Conservation (phyloP, 1,140 invertebrate genomes). For the Trachymyrmex septentrionalis region DNA sequence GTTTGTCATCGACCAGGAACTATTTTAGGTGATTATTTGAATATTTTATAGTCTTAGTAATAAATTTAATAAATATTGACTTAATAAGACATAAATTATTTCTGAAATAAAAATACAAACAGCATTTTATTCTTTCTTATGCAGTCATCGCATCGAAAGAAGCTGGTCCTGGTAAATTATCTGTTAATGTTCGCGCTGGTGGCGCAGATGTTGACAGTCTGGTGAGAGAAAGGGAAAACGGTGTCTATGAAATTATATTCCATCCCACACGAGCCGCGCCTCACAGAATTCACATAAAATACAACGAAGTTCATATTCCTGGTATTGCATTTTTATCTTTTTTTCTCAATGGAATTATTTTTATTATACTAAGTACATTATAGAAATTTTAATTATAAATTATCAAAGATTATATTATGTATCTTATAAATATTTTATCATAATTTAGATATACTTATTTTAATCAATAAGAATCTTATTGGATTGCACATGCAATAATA, state of each 20-base stretch:
- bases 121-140: slow-evolving; percentile 58
- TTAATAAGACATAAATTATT: not conserved
- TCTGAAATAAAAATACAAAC: slow-evolving; percentile 14
- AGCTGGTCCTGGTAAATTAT: slow-evolving; percentile 94
- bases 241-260: slow-evolving; percentile 93
- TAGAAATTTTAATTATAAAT: not conserved
- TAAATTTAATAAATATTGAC: slow-evolving; percentile 13
- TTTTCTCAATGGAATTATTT: not conserved
- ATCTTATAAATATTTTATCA: not conserved
- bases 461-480: not conserved
- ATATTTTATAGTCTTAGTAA: slow-evolving; percentile 33
- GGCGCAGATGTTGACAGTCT: slow-evolving; percentile 93
- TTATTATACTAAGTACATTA: not conserved
- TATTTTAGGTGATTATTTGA: slow-evolving; percentile 88
- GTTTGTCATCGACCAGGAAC: slow-evolving; percentile 94
- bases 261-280: slow-evolving; percentile 93
- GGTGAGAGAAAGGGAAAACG: slow-evolving; percentile 90
- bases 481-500: not conserved
- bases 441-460: not conserved
- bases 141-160: slow-evolving; percentile 89
- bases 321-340: slow-evolving; percentile 71
- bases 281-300: slow-evolving; percentile 90
- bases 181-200: slow-evolving; percentile 92
- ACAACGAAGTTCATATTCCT: slow-evolving; percentile 84
- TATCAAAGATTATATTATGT: slow-evolving; percentile 6